These are phyloP conservation scores for Porites australiensis DNA, from an alignment of 64 coral and sea anemone genomes.

Conservation along the genomic window DNA sequence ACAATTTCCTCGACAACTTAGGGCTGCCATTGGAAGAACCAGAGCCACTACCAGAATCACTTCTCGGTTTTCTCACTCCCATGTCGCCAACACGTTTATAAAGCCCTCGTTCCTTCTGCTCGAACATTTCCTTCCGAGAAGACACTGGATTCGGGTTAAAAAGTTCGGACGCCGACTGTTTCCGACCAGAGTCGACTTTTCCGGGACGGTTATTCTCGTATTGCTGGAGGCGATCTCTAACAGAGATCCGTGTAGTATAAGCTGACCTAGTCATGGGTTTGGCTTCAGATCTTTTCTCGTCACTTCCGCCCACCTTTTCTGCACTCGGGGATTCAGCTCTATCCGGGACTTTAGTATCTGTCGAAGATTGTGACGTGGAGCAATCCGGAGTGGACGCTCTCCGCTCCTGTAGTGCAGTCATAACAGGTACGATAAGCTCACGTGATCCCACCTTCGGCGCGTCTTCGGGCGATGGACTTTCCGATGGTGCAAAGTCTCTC, in stretches of 20 bases:
- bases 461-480: neutral
- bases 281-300: conserved; percentile 8
- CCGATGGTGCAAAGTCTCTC: neutral
- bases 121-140: conserved; percentile 64
- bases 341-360: neutral
- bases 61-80: neutral
- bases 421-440: conserved; percentile 36
- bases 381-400: conserved; percentile 32
- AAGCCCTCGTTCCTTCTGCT: conserved; percentile 10
- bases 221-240: conserved; percentile 64
- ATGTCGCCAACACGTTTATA: conserved; percentile 52
- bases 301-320: neutral
- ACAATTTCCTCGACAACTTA: conserved; percentile 5
- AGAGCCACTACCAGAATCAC: conserved; percentile 35
- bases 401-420: conserved; percentile 38
- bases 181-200: conserved; percentile 37
- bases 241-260: conserved; percentile 43
- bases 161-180: conserved; percentile 12
- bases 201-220: conserved; percentile 59
- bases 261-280: neutral
- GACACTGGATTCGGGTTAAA: conserved; percentile 24
- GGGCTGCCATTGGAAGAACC: conserved; percentile 27
- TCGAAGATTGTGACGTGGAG: neutral
- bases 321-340: conserved; percentile 1
- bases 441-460: neutral